Evolutionary conservation across 1,140 invertebrate species (phyloP).

Genomic region (Drosophila mayri): DNA sequence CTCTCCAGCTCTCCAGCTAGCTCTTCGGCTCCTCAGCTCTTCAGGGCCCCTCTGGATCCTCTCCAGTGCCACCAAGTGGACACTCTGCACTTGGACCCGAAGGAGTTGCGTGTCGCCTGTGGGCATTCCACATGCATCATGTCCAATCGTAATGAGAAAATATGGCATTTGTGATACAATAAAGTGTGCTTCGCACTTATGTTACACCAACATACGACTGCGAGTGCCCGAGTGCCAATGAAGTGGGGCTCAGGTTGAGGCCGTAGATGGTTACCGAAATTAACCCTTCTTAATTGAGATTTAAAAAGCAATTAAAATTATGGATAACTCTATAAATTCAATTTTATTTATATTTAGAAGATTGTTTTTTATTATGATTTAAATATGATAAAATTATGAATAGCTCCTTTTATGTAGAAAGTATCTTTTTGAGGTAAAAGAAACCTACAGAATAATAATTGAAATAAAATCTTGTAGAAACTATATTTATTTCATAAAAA

Average conservation of each 20-base stretch:
- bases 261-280: constrained; percentile 18
- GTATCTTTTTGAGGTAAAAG: neutral
- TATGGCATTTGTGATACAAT: constrained; percentile 85
- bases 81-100: constrained; percentile 45
- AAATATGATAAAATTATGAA: neutral
- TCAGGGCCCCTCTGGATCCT: neutral
- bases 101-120: constrained; percentile 68
- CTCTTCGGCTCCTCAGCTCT: constrained; percentile 7
- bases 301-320: neutral
- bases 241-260: constrained; percentile 48
- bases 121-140: constrained; percentile 84
- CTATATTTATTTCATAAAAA: neutral
- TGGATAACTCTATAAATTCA: no score
- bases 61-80: constrained; percentile 14
- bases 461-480: neutral
- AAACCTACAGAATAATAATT: accelerated
- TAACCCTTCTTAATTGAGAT: constrained; percentile 19
- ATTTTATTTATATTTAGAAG: no score
- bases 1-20: constrained; percentile 22
- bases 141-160: constrained; percentile 85
- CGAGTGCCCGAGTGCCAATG: constrained; percentile 42
- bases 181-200: constrained; percentile 85
- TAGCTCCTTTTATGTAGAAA: neutral
- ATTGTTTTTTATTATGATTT: no score
- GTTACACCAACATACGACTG: constrained; percentile 70